A percentile compares a stretch with the other conserved stretches of the same genome.
These are phyloP conservation scores for Natrix natrix DNA, from an alignment of 2,797 vertebrate species.

Conservation along the genomic window DNA sequence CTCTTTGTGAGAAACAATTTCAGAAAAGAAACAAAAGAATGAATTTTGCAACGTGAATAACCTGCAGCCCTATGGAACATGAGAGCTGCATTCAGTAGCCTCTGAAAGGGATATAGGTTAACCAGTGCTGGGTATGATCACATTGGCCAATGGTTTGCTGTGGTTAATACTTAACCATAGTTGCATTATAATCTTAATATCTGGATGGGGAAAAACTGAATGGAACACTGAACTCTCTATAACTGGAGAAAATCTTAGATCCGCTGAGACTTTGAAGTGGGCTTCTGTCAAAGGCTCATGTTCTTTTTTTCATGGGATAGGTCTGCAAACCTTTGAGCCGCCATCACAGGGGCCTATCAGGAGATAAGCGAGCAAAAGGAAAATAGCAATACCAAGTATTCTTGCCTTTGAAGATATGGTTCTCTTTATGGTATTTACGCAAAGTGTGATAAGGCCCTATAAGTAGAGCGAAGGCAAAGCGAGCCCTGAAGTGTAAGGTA, in stretches of 20 bases:
- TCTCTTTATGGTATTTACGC: neutral
- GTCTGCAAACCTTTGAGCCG: neutral
- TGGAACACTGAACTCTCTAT: neutral
- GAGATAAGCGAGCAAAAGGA: constrained; percentile 25
- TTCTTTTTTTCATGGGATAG: neutral
- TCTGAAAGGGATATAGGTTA: neutral
- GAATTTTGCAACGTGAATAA: neutral
- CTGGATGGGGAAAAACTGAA: neutral
- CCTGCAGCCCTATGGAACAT: neutral
- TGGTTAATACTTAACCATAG: neutral
- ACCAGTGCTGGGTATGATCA: neutral
- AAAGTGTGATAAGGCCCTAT: constrained; percentile 10
- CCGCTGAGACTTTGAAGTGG: constrained; percentile 9
- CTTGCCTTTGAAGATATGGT: neutral
- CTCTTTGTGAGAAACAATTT: neutral
- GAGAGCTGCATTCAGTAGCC: neutral
- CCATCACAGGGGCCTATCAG: constrained; percentile 1
- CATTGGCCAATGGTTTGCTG: neutral
- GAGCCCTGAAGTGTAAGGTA: neutral
- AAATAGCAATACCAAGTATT: neutral
- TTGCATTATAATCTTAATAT: neutral
- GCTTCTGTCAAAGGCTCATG: neutral
- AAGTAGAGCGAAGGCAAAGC: neutral
- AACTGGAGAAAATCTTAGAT: neutral
- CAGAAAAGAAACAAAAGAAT: neutral